These are phyloP conservation scores for Chymomyza fuscimana DNA, from an alignment of 2,888 invertebrate species.

Conservation along the genomic window DNA sequence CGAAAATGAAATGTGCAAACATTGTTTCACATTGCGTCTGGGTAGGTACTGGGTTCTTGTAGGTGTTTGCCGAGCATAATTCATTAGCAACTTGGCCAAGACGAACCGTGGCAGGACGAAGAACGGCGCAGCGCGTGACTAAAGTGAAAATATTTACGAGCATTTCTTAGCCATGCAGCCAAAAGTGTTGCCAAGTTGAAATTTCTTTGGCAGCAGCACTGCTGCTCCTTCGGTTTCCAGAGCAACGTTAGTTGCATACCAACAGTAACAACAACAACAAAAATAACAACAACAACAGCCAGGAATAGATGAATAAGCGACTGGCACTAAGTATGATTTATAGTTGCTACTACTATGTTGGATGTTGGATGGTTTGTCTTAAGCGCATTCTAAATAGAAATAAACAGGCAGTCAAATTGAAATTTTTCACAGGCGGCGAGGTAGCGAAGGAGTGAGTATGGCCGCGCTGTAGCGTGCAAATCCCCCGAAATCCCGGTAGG, in stretches of 20 bases:
- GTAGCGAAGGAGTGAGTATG: background rate
- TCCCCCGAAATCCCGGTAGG: background rate
- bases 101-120: slow-evolving; percentile 27
- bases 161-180: slow-evolving; percentile 52
- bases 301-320: slow-evolving; percentile 19
- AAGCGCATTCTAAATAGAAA: slow-evolving; percentile 60
- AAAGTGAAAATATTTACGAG: slow-evolving; percentile 66
- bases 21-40: slow-evolving; percentile 6
- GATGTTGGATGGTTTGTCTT: slow-evolving; percentile 20
- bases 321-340: slow-evolving; percentile 69
- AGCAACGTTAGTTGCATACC: slow-evolving; percentile 29
- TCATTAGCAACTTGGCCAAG: slow-evolving; percentile 50
- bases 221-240: slow-evolving; percentile 37
- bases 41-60: slow-evolving; percentile 24
- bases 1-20: slow-evolving; percentile 41
- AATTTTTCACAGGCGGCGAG: slow-evolving; percentile 55
- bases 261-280: slow-evolving; percentile 9
- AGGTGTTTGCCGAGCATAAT: slow-evolving; percentile 50
- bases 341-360: slow-evolving; percentile 36
- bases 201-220: slow-evolving; percentile 39
- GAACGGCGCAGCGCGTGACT: slow-evolving; percentile 61
- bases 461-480: background rate
- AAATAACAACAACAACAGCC: slow-evolving; percentile 6
- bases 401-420: slow-evolving; percentile 65
- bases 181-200: slow-evolving; percentile 36